Evolutionary conservation across 2,888 invertebrate species (phyloP), one percentile per base, ranked within the genome.

Genomic region (Lordiphosa fenestrarum): DNA sequence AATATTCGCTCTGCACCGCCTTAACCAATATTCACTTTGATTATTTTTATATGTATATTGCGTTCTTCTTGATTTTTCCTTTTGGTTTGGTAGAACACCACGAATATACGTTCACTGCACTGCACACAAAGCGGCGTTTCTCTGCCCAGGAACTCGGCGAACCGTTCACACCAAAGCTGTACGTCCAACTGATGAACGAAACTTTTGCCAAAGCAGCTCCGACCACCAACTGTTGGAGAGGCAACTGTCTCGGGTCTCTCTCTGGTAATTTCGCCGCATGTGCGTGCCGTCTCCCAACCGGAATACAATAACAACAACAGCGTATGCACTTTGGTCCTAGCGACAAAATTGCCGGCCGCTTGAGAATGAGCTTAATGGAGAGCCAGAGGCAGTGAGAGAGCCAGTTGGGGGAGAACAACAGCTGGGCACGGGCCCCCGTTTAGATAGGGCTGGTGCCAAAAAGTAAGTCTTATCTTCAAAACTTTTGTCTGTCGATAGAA

Each of bases 161-260:
- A 76, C 81, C 81, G 73, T 73, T 73, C 85, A 71, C 82, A 81
- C 76, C 82, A 85, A 86, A 84, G 87, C 81, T 84, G 71, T 82
- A 82, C 86, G 74, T 80, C 82, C 80, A 86, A 88, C 87, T 87
- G 74, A 86, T 57, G 48, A 56, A 44, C 59, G 65, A 80, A 76
- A 71, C 59, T 63, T 53, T 80, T 75, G 80, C 76, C 68, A 60
- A 52, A 41, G 30, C 30, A 30, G 52, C 46, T 53, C 23, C 52
- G 52, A 39, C 40, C 21, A 40, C 1, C 13, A 13, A 13, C 7
- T 38, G 25, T 0, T 13, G 5, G 12, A 12, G 12, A 5, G 23
- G 25, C 25, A 21, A 38, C 53, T 25, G 30, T 30, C 21, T 36
- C 42, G n/a, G 10, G 12, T 41, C 23, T 23, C 13, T 25, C 38